Evolutionary conservation across 1,140 invertebrate species (phyloP).

Genomic region (Scaptodrosophila lebanonensis): DNA sequence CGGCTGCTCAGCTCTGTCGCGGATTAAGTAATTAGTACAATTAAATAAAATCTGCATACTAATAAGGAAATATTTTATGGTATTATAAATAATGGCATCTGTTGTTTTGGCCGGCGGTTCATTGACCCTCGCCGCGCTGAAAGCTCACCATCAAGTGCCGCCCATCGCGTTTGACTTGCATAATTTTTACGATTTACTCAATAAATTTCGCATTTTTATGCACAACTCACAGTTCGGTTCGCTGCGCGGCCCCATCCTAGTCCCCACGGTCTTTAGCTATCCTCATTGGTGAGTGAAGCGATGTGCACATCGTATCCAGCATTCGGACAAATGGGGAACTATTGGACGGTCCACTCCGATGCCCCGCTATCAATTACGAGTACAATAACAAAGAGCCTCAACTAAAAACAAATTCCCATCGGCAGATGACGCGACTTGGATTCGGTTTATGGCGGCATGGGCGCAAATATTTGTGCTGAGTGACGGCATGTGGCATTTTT

Average conservation of each 20-base stretch:
- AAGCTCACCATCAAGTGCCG: slow-evolving; percentile 14
- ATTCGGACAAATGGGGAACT: slow-evolving; percentile 25
- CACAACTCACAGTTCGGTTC: too few relatives aligned
- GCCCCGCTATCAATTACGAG: slow-evolving; percentile 37
- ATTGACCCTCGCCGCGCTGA: slow-evolving; percentile 50
- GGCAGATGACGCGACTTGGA: slow-evolving; percentile 31
- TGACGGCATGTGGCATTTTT: slow-evolving; percentile 51
- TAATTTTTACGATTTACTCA: slow-evolving; percentile 46
- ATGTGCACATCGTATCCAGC: background rate
- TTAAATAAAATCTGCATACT: background rate
- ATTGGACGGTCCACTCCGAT: slow-evolving; percentile 21
- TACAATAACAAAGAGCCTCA: slow-evolving; percentile 34
- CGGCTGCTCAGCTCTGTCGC: slow-evolving; percentile 25
- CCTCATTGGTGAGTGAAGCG: background rate
- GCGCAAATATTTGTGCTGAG: slow-evolving; percentile 63
- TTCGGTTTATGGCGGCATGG: background rate
- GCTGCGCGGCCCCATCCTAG: too few relatives aligned
- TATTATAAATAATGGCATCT: slow-evolving; percentile 23
- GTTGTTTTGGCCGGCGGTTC: slow-evolving; percentile 29
- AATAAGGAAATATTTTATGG: slow-evolving; percentile 8
- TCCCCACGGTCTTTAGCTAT: too few relatives aligned
- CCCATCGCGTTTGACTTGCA: slow-evolving; percentile 43
- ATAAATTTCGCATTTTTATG: background rate
- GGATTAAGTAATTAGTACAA: slow-evolving; percentile 46
- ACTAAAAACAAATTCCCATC: slow-evolving; percentile 14